Base-by-base conservation (phyloP, 2,113 vertebrate genomes). In the Misgurnus anguillicaudatus region DNA sequence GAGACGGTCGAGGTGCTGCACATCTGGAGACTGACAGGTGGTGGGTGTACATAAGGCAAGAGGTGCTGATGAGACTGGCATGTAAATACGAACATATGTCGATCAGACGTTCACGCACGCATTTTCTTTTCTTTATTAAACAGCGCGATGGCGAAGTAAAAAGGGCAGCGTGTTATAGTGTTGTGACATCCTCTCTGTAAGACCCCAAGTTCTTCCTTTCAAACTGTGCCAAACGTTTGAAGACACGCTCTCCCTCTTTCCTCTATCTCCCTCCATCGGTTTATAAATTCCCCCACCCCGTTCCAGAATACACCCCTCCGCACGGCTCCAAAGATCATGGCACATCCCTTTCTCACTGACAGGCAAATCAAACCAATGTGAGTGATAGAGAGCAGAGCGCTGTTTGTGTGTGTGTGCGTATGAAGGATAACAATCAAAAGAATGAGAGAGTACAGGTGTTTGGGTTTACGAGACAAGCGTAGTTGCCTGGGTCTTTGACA, bases 361-460 rank as follows among this genome's bases (percentile, higher is more conserved):
- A 93, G 93, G 91, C 90, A 91, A 92, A 94, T 94, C 92, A 93
- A 93, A 95, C 92, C 91, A 91, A 93, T 89, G 93, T 94, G 93
- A 93, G 90, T 93, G 93, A 94, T 94, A 91, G 90, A 93, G 91
- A 94, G 83, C 78, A 91, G 92, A 93, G 66, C 51, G n/a, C 74
- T 82, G 82, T 81, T 78, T 67, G 75, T 82, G 68, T 71, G 61
- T 73, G 80, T 48, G 77, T 53, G 77, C 47, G 64, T 69, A 39
- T 78, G 93, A 94, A 85, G 93, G 94, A 94, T 96, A 95, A 94
- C 94, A 94, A 93, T 96, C 94, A 91, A 92, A 88, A 91, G 91
- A 92, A 92, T 96, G 95, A 96, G 94, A 95, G 93, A 91, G 93
- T 95, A 95, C 95, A 97, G 97, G 97, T 98, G 96, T 96, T 95